These are phyloP conservation scores for Epistrophe eligans DNA, from an alignment of 2,888 invertebrate species.

Conservation along the genomic window DNA sequence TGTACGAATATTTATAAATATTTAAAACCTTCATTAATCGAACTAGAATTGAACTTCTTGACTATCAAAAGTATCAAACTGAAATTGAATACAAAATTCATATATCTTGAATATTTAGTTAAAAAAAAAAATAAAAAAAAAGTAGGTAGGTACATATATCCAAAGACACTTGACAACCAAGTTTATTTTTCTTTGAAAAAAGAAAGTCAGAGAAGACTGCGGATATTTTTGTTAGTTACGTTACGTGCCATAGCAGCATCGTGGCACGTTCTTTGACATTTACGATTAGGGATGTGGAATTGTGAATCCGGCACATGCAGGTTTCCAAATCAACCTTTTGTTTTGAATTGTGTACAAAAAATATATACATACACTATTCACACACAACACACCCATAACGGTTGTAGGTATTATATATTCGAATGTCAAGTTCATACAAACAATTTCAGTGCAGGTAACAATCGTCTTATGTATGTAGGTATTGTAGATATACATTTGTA, in stretches of 20 bases:
- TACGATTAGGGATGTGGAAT: conserved; percentile 2
- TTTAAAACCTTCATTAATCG: no score
- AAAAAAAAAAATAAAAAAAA: background rate
- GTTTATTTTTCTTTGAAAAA: background rate
- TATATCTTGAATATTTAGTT: background rate
- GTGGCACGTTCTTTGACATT: background rate
- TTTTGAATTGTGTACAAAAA: conserved; percentile 7
- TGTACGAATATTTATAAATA: no score
- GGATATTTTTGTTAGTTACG: background rate
- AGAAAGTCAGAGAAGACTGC: background rate
- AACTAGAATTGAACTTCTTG: no score
- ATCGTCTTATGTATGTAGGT: background rate
- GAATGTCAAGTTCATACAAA: conserved; percentile 26
- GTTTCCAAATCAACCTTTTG: conserved; percentile 19
- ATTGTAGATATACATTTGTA: background rate
- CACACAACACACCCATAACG: no score
- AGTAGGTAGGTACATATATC: no score
- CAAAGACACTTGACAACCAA: background rate
- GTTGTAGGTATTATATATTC: background rate
- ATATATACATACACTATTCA: no score
- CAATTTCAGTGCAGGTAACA: background rate
- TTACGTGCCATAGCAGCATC: conserved; percentile 4
- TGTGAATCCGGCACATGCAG: background rate
- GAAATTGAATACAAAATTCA: background rate
- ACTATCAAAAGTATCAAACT: no score